Conservation (phyloP, 2,797 vertebrate genomes). For the Emydoidea blandingii region DNA sequence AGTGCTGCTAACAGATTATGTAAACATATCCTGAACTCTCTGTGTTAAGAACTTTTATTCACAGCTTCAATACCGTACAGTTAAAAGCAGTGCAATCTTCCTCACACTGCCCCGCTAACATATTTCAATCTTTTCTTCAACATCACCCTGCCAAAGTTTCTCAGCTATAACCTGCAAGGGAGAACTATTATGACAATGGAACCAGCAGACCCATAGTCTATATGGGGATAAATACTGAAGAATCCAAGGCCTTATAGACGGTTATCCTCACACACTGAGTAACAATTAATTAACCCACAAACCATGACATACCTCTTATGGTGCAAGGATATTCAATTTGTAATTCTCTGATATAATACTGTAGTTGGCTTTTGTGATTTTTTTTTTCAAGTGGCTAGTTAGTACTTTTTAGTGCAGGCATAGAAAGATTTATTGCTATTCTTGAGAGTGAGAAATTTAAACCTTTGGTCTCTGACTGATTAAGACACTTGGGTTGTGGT, state of each 20-base stretch:
- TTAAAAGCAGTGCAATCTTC: neutral
- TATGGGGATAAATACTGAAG: neutral
- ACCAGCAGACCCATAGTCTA: too few species aligned
- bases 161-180: neutral
- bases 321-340: neutral
- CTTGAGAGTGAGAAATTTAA: neutral
- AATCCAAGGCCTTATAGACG: neutral
- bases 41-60: neutral
- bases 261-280: neutral
- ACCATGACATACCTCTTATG: rapidly evolving
- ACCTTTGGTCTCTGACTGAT: neutral
- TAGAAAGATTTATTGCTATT: neutral
- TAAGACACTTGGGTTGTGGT: neutral
- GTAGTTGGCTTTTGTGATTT: neutral
- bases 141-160: neutral
- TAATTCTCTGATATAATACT: neutral
- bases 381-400: neutral
- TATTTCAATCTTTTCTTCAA: neutral
- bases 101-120: neutral
- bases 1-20: neutral
- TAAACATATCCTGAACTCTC: neutral
- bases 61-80: neutral
- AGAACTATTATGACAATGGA: neutral
- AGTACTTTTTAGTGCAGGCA: neutral
- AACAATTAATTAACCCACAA: neutral